Base-by-base conservation (phyloP, 2,113 vertebrate species). In the Oreotrochilus melanogaster region DNA sequence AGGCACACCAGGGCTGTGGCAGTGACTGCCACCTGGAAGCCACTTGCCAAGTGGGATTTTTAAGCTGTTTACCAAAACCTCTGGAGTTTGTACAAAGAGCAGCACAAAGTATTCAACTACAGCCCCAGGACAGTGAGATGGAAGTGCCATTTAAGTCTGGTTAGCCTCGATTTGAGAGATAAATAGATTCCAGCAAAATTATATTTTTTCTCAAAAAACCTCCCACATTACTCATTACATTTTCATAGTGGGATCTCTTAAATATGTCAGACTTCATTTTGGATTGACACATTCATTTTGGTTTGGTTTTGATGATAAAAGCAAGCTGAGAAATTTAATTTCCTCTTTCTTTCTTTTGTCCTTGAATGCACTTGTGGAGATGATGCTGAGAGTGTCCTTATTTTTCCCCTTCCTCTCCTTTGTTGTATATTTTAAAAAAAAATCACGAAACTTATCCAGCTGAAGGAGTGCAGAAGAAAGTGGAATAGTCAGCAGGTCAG, bases 341-440 rank as follows among this genome's bases (percentile, higher is more conserved):
- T 96, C 86, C 91, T 94, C 91, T 90, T 88, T 2, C 0, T 86
- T 88, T 86, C 33, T 31, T 78, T 67, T 90, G 82, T 84, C 95
- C 74, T n/a, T 62, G 62, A 65, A 88, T 53, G 71, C 74, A 23
- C 78, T 86, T 12, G 54, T 25, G 4, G 35, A 25, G 78, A 35
- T 37, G 65, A 72, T 72, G 66, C 51, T 0, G 14, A 67, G 81
- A 18, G 24, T 71, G 48, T 60, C 57, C n/a, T 56, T 13, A 4
- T 51, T 57, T 72, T 50, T 11, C 11, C 11, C 28, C 13, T 15
- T 78, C 30, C 8, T 17, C 2, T 53, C 22, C 18, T 75, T 14
- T 35, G 22, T 61, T 61, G 23, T 66, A 48, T 9, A 10, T 7
- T n/a, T n/a, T 6, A 70, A 64, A 60, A 71, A 51, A 14, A 19